Conservation (phyloP, 2,113 vertebrate species). For the Phainopepla nitens region DNA sequence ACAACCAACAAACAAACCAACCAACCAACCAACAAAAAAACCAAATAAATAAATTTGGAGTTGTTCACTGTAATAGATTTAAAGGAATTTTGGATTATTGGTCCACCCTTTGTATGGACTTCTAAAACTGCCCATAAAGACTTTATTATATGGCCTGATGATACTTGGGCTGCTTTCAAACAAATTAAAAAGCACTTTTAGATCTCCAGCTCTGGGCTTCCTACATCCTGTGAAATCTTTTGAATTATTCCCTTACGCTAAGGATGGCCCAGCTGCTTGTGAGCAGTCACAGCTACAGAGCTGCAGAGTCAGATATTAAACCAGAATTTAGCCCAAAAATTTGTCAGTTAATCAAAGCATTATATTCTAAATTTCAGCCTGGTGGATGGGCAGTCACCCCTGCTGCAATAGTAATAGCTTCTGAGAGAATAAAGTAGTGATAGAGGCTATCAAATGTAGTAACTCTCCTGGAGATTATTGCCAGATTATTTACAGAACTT, state of each 20-base stretch:
- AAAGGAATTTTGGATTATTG: not conserved
- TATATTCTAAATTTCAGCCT: not conserved
- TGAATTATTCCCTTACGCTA: not conserved
- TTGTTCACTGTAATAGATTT: not conserved
- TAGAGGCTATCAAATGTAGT: not conserved
- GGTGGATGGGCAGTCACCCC: not conserved
- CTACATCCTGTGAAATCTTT: not conserved
- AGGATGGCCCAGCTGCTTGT: not conserved
- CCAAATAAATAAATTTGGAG: not conserved
- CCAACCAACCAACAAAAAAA: not conserved
- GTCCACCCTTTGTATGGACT: not conserved
- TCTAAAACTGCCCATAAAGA: not conserved
- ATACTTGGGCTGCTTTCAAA: not conserved
- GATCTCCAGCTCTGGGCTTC: not conserved
- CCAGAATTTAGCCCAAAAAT: not conserved
- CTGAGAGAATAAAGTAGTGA: not conserved
- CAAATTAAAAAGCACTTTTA: rapidly evolving
- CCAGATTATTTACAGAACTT: not conserved
- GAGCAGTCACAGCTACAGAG: not conserved
- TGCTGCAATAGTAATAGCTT: not conserved
- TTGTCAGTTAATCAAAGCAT: not conserved
- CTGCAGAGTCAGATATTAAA: not conserved
- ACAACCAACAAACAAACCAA: too few relatives aligned
- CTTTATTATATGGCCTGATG: not conserved
- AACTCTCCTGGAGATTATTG: not conserved